A percentile compares a stretch with the other conserved stretches of the same genome.
Evolutionary conservation across 1,140 invertebrate species (phyloP).

Genomic region (Achroia grisella): DNA sequence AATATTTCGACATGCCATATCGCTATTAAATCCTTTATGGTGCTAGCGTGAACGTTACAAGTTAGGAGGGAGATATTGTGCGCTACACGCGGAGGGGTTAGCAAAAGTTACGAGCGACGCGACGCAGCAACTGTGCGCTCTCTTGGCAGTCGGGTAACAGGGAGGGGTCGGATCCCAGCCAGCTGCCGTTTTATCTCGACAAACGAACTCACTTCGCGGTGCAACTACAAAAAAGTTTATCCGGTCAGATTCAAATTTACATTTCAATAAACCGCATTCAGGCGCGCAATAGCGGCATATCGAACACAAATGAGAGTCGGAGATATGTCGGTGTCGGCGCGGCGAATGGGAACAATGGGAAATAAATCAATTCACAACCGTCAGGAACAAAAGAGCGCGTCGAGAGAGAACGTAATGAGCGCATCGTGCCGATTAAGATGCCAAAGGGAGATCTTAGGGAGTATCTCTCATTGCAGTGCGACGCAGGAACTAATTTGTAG

Average conservation of each 20-base stretch:
- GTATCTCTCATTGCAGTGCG: slow-evolving; percentile 23
- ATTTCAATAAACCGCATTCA: slow-evolving; percentile 43
- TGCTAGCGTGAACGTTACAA: slow-evolving; percentile 30
- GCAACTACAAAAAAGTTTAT: slow-evolving; percentile 32
- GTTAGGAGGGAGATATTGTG: slow-evolving; percentile 37
- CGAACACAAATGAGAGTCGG: slow-evolving; percentile 29
- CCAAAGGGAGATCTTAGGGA: slow-evolving; percentile 36
- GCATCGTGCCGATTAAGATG: slow-evolving; percentile 42
- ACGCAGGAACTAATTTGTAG: slow-evolving; percentile 47
- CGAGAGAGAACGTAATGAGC: slow-evolving; percentile 43
- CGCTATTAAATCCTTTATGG: slow-evolving; percentile 59
- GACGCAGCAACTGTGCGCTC: slow-evolving; percentile 28
- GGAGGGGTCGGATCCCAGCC: slow-evolving; percentile 29
- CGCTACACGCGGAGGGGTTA: slow-evolving; percentile 27
- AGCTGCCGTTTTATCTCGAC: slow-evolving; percentile 53
- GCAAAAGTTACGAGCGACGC: slow-evolving; percentile 29
- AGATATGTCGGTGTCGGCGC: slow-evolving; percentile 16
- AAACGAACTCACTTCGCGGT: slow-evolving; percentile 28
- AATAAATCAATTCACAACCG: slow-evolving; percentile 53
- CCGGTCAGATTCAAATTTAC: slow-evolving; percentile 31
- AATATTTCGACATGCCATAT: slow-evolving; percentile 62
- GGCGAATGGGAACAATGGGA: slow-evolving; percentile 41
- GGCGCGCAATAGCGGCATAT: slow-evolving; percentile 21
- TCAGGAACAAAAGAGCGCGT: slow-evolving; percentile 40
- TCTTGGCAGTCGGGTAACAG: slow-evolving; percentile 34